Evolutionary conservation across 2,113 vertebrate genomes (phyloP), one percentile per base, ranked within the genome.

Genomic region (Columbina picui): DNA sequence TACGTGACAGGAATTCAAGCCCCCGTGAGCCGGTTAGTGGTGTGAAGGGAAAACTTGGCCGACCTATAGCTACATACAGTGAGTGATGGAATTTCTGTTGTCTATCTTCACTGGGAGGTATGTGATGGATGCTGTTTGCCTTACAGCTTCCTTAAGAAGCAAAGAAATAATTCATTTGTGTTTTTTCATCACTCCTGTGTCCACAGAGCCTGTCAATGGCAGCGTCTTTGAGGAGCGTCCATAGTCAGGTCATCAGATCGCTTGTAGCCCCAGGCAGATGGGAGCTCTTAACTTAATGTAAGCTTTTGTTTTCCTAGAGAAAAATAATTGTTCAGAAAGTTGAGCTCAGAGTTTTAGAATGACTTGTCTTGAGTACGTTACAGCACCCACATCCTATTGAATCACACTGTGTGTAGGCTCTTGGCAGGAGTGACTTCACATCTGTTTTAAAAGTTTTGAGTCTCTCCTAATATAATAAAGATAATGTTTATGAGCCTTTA

Each of bases 401-500:
- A 83, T 91, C 64, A 93, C 84, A 63, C 60, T 95, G 83, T 85
- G 12, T 78, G 86, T 85, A 92, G 84, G 86, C 87, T 96, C 80
- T 93, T 89, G 91, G 91, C 90, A 90, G 71, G 63, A 87, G 68
- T 16, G 7, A 73, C 73, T 90, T 92, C 67, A 93, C 89, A 90
- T 83, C 85, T 97, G 94, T 84, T 96, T 94, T 87, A 90, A 79
- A 94, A 91, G 67, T 89, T 95, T 81, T 89, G 70, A 93, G 74
- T 94, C 92, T 92, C 87, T 89, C 81, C 85, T 73, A 89, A 89
- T 96, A 91, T 89, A 93, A 91, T 95, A 89, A 90, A 96, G 87
- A 96, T 93, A 84, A 89, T 88, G 86, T 92, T 96, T 96, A 93
- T 92, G 92, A 97, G 93, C 69, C 89, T 93, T 88, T 89, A 85